Evolutionary conservation across 2,113 vertebrate species (phyloP).

Genomic region (Stercorarius parasiticus): DNA sequence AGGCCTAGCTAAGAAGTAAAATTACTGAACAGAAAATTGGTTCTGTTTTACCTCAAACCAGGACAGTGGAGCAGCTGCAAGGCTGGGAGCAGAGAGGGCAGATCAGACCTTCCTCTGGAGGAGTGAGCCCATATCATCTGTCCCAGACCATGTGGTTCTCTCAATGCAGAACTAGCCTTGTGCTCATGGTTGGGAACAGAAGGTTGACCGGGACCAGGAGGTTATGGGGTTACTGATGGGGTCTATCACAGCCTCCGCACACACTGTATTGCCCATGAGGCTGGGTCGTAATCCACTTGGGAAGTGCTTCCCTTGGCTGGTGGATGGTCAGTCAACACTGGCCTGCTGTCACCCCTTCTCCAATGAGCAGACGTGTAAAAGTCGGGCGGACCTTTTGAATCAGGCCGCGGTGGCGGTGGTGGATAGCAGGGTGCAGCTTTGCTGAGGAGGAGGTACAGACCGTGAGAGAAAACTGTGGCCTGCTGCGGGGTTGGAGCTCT

Average conservation of each 20-base stretch:
- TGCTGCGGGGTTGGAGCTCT: not conserved
- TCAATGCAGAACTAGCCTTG: not conserved
- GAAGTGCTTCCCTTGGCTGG: not conserved
- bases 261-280: not conserved
- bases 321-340: not conserved
- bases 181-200: not conserved
- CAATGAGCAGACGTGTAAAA: not conserved
- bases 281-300: not conserved
- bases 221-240: not conserved
- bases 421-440: not conserved
- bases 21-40: no score
- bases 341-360: not conserved
- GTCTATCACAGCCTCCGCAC: not conserved
- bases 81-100: not conserved
- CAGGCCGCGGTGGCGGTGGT: accelerated
- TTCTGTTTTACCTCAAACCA: no score
- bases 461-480: not conserved
- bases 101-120: not conserved
- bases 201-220: not conserved
- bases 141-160: accelerated
- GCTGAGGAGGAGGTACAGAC: no score
- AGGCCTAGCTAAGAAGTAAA: no score
- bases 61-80: not conserved
- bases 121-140: not conserved
- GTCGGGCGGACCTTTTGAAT: not conserved